These are phyloP conservation scores for Pristis pectinata DNA, from an alignment of 2,797 vertebrate genomes.

Conservation along the genomic window DNA sequence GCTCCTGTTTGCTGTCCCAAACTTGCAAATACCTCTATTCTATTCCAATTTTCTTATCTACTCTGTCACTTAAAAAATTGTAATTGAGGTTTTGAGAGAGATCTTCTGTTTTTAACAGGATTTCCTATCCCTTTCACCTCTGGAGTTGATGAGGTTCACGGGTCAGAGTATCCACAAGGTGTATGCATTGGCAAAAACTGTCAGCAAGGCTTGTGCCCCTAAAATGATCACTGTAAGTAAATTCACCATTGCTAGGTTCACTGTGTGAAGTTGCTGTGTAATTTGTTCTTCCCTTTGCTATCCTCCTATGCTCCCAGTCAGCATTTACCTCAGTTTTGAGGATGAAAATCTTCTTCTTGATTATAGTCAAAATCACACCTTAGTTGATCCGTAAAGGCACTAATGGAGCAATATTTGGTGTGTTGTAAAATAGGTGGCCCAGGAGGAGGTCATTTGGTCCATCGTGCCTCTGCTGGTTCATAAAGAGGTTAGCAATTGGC, in stretches of 20 bases:
- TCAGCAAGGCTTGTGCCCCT: constrained; percentile 64
- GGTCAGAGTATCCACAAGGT: constrained; percentile 59
- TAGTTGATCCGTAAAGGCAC: neutral
- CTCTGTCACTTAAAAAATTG: neutral
- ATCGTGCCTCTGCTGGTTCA: neutral
- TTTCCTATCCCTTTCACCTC: constrained; percentile 59
- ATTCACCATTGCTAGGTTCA: neutral
- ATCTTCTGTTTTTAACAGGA: constrained; percentile 51
- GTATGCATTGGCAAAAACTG: constrained; percentile 54
- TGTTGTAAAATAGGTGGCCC: too few relatives aligned
- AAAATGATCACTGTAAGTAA: constrained; percentile 61
- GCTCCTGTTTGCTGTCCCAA: too few relatives aligned
- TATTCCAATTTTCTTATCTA: neutral
- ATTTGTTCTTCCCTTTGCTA: neutral
- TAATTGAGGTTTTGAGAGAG: neutral
- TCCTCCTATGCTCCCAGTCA: neutral
- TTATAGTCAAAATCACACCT: neutral
- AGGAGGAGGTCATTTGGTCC: neutral
- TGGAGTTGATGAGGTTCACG: constrained; percentile 67
- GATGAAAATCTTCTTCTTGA: neutral
- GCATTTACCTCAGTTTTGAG: neutral
- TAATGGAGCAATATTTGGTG: neutral
- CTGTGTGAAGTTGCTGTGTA: neutral
- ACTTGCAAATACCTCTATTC: too few relatives aligned
- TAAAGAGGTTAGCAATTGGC: neutral